Base-by-base conservation (phyloP, 2,797 vertebrate genomes). In the Lophius americanus region DNA sequence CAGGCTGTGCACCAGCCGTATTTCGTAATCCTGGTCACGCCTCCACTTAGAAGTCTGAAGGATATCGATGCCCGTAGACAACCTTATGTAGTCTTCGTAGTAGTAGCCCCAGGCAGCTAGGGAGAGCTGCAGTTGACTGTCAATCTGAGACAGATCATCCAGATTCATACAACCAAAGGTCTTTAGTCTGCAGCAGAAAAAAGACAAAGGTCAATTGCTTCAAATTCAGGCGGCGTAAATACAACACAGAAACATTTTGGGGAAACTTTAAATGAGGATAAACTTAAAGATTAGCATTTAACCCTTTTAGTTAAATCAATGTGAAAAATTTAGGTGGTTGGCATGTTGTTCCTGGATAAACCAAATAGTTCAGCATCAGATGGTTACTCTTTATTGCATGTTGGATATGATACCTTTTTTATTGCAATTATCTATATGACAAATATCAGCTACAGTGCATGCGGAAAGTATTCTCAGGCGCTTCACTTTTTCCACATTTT, bases 21-120 rank as follows among this genome's bases (percentile, higher is more conserved):
- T 90, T 83, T 95, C 93, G 92, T 94, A 94, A 78, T 94, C 93
- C 78, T 92, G 92, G 88, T 94, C 93, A 10, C 93, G 89, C 68
- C 87, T 93, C 64, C 89, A 89, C 73, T 92, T 91, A 35, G 93
- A 93, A 36, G 88, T 85, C 78, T 91, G 92, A 52, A 94, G 93
- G 69, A 94, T 88, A 78, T 93, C 93, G 48, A 94, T 89, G 14
- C 94, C 93, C 0, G 92, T 93, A 4, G 94, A 95, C 60, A 95
- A 72, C 75, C 91, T 94, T 64, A 94, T 90, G 85, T 94, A 95
- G 81, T 95, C 94, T 73, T 94, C 92, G 90, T 95, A 94, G 83
- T 93, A 94, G 87, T 94, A 94, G 46, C 94, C 93, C 94, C 94
- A 94, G 44, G 92, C 91, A 68, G 93, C 93, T 77, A 94, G 78